Evolutionary conservation across 2,113 vertebrate genomes (phyloP), one percentile per base, ranked within the genome.

Genomic region (Calypte anna): DNA sequence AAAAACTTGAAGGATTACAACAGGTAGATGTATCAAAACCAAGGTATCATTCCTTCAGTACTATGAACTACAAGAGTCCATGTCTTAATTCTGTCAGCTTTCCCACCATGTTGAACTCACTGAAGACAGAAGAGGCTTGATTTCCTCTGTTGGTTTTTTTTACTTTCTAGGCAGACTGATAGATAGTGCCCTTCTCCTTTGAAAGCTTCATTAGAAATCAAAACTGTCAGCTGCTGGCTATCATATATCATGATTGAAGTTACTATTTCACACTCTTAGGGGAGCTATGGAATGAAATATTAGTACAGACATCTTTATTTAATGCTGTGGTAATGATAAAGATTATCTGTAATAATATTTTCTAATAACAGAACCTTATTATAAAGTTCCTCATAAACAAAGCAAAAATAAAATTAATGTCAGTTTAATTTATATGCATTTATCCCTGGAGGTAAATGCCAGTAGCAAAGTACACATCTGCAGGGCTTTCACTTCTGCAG

Each of bases 311-410:
- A 88, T n/a, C 22, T 74, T 88, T 90, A 67, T 53, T 92, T 70
- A 82, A 83, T 31, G 33, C 67, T 78, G 74, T 30, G 63, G 27
- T 58, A 81, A 57, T 69, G 89, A 87, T 76, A 92, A 94, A 95
- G 38, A 84, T 88, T 74, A 86, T 57, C 43, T 75, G 31, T 21
- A 86, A 85, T 70, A 90, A 44, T 7, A 36, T 80, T 87, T 88
- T 83, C 25, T 30, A 77, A 83, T 67, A 88, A 55, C 21, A 72
- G 51, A 87, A 80, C 7, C n/a, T 76, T 80, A 64, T 68, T 78
- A 86, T 59, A 83, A 92, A 91, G 28, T 30, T 58, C 24, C 23
- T 88, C 90, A 63, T 82, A 92, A 96, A 95, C 91, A 82, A 82
- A 81, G 33, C 12, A 74, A 90, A 75, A 91, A 92, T 12, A n/a